phyloP scores from a whole-genome alignment of 2,888 invertebrate species.

The Chalcosyrphus nemorum region DNA sequence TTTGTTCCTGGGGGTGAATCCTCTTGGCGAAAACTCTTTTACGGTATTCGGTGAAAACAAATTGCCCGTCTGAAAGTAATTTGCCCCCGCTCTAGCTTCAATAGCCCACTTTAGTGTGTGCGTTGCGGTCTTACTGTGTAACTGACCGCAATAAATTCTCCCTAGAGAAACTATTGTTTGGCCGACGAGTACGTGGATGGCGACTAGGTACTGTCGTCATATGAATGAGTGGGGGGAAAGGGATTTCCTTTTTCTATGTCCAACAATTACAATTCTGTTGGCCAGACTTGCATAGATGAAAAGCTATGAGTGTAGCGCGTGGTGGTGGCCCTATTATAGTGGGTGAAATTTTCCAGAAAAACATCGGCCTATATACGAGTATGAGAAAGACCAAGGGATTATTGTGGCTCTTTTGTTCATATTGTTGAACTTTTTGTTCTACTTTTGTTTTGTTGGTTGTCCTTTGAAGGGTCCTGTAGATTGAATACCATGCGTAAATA shows the following conservation, averaged over 20 bases:
- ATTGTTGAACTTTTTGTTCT: slow-evolving; percentile 6
- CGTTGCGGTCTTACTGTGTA: slow-evolving; percentile 44
- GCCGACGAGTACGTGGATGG: not conserved
- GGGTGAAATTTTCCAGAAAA: slow-evolving; percentile 36
- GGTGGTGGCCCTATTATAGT: not conserved
- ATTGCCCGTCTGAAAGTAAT: slow-evolving; percentile 62
- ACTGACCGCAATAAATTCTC: slow-evolving; percentile 68
- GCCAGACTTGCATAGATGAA: slow-evolving; percentile 38
- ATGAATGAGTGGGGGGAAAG: slow-evolving; percentile 25
- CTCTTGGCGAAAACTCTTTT: slow-evolving; percentile 54
- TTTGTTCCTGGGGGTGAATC: slow-evolving; percentile 30
- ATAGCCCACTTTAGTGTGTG: slow-evolving; percentile 46
- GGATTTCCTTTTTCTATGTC: slow-evolving; percentile 42
- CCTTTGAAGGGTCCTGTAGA: slow-evolving; percentile 6
- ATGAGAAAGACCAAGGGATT: not conserved
- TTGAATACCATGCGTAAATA: slow-evolving; percentile 30
- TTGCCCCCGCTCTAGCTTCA: slow-evolving; percentile 36
- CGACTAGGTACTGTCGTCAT: slow-evolving; percentile 21
- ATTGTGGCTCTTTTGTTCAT: slow-evolving; percentile 30
- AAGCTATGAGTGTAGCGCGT: not conserved
- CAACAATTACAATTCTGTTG: slow-evolving; percentile 53
- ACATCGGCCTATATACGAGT: slow-evolving; percentile 1
- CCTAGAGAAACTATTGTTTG: slow-evolving; percentile 43
- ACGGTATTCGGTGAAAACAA: slow-evolving; percentile 49
- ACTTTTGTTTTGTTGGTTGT: slow-evolving; percentile 12